Conservation (phyloP, 2,888 invertebrate genomes). For the Seira musarum region DNA sequence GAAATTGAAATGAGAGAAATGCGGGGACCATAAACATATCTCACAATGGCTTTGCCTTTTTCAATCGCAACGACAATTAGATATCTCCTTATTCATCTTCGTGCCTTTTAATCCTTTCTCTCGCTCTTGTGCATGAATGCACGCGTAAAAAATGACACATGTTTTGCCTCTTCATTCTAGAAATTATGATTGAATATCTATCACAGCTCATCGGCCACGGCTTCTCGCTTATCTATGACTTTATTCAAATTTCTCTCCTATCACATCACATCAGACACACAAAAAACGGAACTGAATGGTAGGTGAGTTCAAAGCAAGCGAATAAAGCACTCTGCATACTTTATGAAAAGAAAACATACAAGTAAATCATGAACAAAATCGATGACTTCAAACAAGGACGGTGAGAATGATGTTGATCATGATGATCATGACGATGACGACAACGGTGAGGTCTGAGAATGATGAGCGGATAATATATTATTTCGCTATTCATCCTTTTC, state of each 20-base stretch:
- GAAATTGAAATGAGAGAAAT: conserved; percentile 30
- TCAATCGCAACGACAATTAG: conserved; percentile 34
- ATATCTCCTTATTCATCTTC: conserved; percentile 36
- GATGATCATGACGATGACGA: too few species aligned
- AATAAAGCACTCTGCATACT: too few species aligned
- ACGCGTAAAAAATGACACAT: not conserved
- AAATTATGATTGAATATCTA: conserved; percentile 46
- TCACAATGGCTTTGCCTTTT: conserved; percentile 24
- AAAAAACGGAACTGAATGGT: too few species aligned
- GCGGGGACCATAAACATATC: not conserved
- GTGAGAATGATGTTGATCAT: too few species aligned
- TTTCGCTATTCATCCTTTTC: conserved; percentile 40
- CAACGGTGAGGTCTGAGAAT: conserved; percentile 39
- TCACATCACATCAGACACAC: too few species aligned
- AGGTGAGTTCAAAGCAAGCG: too few species aligned
- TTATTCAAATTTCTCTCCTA: too few species aligned
- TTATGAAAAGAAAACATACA: too few species aligned
- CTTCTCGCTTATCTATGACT: too few species aligned
- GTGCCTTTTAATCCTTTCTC: conserved; percentile 10
- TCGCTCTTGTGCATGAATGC: too few species aligned
- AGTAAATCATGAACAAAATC: conserved; percentile 35
- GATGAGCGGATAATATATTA: conserved; percentile 52
- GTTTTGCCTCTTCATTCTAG: conserved; percentile 14
- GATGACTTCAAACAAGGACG: conserved; percentile 33
- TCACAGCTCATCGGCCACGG: conserved; percentile 23